Evolutionary conservation across 2,113 vertebrate species (phyloP).

Genomic region (Serilophus lunatus): DNA sequence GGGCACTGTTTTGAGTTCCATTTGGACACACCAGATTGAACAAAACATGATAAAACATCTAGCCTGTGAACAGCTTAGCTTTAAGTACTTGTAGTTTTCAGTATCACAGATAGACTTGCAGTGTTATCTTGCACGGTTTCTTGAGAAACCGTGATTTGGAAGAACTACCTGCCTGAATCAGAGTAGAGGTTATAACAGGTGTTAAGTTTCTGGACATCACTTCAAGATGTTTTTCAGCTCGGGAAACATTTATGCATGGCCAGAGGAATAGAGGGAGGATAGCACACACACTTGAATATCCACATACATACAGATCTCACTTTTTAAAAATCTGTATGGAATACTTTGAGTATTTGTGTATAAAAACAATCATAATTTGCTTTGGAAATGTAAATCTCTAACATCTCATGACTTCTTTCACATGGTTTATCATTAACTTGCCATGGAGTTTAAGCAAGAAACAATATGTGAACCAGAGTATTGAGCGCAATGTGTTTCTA

Average conservation of each 20-base stretch:
- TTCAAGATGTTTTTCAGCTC: background rate
- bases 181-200: background rate
- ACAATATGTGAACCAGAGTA: accelerated
- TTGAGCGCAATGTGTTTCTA: background rate
- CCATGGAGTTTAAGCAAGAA: background rate
- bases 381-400: background rate
- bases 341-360: background rate
- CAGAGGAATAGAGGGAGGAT: background rate
- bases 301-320: background rate
- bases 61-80: background rate
- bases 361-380: background rate
- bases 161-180: background rate
- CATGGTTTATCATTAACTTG: background rate
- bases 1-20: background rate
- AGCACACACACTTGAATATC: background rate
- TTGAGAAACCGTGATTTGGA: background rate
- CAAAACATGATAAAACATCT: background rate
- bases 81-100: background rate
- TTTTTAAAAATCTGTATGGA: background rate
- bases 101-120: background rate
- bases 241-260: background rate
- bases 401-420: background rate
- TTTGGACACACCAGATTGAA: background rate
- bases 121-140: accelerated
- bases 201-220: background rate